These are phyloP conservation scores for Xanthia icteritia DNA, from an alignment of 2,888 invertebrate species.

Conservation along the genomic window DNA sequence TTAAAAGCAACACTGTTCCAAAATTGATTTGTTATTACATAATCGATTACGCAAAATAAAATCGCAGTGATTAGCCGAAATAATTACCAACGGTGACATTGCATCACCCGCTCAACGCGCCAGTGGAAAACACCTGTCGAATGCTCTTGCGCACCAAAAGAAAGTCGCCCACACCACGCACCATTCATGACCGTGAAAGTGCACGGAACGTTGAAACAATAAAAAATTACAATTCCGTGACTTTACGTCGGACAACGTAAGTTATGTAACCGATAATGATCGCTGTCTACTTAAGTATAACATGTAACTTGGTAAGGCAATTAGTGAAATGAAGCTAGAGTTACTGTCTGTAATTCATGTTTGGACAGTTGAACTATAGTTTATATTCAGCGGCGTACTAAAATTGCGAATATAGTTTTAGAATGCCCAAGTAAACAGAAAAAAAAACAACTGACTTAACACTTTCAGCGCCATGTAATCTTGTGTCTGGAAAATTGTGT, in stretches of 20 bases:
- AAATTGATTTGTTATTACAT: slow-evolving; percentile 53
- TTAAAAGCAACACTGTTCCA: slow-evolving; percentile 35
- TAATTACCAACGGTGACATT: slow-evolving; percentile 68
- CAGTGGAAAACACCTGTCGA: slow-evolving; percentile 66
- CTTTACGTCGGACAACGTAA: slow-evolving; percentile 65
- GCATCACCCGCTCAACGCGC: slow-evolving; percentile 68
- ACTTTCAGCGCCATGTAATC: too few species aligned
- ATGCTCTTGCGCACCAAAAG: slow-evolving; percentile 73
- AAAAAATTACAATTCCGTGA: slow-evolving; percentile 78
- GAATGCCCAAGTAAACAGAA: too few species aligned
- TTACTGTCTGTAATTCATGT: neutral
- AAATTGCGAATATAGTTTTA: neutral
- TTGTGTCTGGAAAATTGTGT: too few species aligned
- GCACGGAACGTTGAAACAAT: slow-evolving; percentile 78
- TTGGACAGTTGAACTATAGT: neutral
- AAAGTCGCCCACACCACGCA: slow-evolving; percentile 78
- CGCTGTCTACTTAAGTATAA: slow-evolving; percentile 42
- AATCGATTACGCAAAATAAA: slow-evolving; percentile 63
- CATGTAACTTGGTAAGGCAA: slow-evolving; percentile 39
- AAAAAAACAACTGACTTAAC: too few species aligned
- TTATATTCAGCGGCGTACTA: neutral
- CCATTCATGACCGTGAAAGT: slow-evolving; percentile 87
- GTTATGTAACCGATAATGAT: slow-evolving; percentile 65
- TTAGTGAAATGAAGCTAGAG: slow-evolving; percentile 35
- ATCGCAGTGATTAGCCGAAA: slow-evolving; percentile 61